Percentiles rank a stretch among this genome's conserved stretches.
These are phyloP conservation scores for Ectobius pallidus DNA, from an alignment of 2,888 invertebrate species.

Conservation along the genomic window DNA sequence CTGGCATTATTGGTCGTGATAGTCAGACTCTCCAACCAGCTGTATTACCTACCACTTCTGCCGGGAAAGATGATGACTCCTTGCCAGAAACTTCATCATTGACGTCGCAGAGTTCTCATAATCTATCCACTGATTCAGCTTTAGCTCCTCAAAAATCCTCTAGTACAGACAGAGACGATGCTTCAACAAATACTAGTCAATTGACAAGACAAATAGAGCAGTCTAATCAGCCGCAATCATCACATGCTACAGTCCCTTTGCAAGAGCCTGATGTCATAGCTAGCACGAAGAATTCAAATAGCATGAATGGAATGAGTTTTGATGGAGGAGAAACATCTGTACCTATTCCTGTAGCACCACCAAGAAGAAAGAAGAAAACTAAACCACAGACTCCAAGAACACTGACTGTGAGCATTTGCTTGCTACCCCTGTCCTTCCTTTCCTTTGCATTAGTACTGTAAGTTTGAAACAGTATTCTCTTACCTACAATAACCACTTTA, in stretches of 20 bases:
- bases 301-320: slow-evolving; percentile 45
- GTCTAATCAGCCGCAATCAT: not conserved
- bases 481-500: not conserved
- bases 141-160: not conserved
- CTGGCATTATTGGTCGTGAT: slow-evolving; percentile 9
- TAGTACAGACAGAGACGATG: not conserved
- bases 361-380: slow-evolving; percentile 77
- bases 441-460: not conserved
- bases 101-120: slow-evolving; percentile 40
- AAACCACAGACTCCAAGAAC: slow-evolving; percentile 53
- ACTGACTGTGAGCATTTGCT: slow-evolving; percentile 51
- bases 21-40: slow-evolving; percentile 2
- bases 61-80: slow-evolving; percentile 40
- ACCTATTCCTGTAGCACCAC: slow-evolving; percentile 72
- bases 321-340: slow-evolving; percentile 48
- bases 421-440: not conserved
- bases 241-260: slow-evolving; percentile 53
- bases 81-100: slow-evolving; percentile 40
- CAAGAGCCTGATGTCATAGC: slow-evolving; percentile 93
- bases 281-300: slow-evolving; percentile 73
- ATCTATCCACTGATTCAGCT: slow-evolving; percentile 53
- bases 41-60: slow-evolving; percentile 13
- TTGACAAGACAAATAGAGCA: not conserved
- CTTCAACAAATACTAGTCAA: not conserved
- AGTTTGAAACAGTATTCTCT: not conserved